A percentile compares a stretch with the other conserved stretches of the same genome.
Conservation (phyloP, 1,140 invertebrate genomes). For the Procambarus clarkii region DNA sequence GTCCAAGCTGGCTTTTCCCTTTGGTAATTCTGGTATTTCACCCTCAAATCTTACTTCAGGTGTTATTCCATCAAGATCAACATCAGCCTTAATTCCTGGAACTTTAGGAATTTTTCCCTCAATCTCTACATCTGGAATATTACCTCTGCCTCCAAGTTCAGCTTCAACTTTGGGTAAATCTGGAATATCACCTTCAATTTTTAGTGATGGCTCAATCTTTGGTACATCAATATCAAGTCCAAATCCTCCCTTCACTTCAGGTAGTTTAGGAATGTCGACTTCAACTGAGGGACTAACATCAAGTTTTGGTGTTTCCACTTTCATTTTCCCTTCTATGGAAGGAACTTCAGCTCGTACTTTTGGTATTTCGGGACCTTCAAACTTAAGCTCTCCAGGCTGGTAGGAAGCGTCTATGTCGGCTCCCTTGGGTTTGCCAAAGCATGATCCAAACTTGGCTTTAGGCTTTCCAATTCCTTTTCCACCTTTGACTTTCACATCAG, state of each 20-base stretch:
- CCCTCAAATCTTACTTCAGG: conserved; percentile 32
- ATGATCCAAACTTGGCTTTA: conserved; percentile 27
- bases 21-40: conserved; percentile 10
- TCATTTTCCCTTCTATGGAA: conserved; percentile 7
- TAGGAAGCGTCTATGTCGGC: conserved; percentile 4
- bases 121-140: conserved; percentile 34
- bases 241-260: conserved; percentile 23
- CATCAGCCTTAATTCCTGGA: background rate
- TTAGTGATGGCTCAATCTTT: conserved; percentile 7
- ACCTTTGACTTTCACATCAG: conserved; percentile 34
- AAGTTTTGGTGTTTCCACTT: background rate
- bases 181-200: conserved; percentile 33
- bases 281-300: background rate
- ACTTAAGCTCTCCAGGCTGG: conserved; percentile 3
- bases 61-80: conserved; percentile 1
- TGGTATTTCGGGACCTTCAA: conserved; percentile 16
- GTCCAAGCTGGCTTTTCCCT: background rate
- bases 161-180: conserved; percentile 50
- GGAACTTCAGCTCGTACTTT: background rate
- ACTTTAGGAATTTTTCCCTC: conserved; percentile 4
- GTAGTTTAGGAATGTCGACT: background rate
- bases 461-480: conserved; percentile 26
- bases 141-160: conserved; percentile 25
- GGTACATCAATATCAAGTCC: conserved; percentile 9
- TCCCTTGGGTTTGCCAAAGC: conserved; percentile 46